Base-by-base conservation (phyloP, 2,113 vertebrate species). In the Triplophysa dalaica region DNA sequence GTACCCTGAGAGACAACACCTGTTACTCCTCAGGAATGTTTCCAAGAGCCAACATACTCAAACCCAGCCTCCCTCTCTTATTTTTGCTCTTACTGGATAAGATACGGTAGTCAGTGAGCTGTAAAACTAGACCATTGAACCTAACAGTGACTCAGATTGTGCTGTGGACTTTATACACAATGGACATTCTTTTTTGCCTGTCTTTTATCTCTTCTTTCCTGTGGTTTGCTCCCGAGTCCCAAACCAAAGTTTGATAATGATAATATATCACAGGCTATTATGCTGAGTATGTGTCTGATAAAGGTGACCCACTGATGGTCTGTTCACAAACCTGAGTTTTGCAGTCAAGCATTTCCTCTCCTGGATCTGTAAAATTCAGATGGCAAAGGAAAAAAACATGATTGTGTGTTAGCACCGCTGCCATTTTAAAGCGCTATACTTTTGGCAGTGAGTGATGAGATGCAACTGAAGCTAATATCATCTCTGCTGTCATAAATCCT, bases 41-140 rank as follows among this genome's bases (percentile, higher is more conserved):
- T 75, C 41, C 22, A 63, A n/a, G 33, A 80, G 45, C 24, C 52
- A 45, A 62, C 56, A 63, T 38, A 62, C 29, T 74, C 50, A 70
- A 26, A 54, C 48, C 17, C 48, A 26, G 17, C 17, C 29, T 54
- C 22, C 17, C 45, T 73, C 38, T 72, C 26, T 72, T 17, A 58
- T 54, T 72, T 45, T 64, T 17, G n/a, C 43, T 54, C 64, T 70
- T 9, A 11, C 26, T 68, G 54, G 66, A 77, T 54, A 77, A 79
- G 79, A 84, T 84, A 81, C 70, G 43, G 64, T 77, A 81, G 48
- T 70, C 83, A 79, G n/a, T 75, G 75, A 81, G 79, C 79, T 75
- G 75, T 84, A 70, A 84, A 84, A 79, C 75, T 52, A 78, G 70
- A 43, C 68, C 65, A 81, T 67, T 84, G 83, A 82, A 84, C 83